Evolutionary conservation across 2,888 invertebrate species (phyloP).

Genomic region (Cephus spinipes): DNA sequence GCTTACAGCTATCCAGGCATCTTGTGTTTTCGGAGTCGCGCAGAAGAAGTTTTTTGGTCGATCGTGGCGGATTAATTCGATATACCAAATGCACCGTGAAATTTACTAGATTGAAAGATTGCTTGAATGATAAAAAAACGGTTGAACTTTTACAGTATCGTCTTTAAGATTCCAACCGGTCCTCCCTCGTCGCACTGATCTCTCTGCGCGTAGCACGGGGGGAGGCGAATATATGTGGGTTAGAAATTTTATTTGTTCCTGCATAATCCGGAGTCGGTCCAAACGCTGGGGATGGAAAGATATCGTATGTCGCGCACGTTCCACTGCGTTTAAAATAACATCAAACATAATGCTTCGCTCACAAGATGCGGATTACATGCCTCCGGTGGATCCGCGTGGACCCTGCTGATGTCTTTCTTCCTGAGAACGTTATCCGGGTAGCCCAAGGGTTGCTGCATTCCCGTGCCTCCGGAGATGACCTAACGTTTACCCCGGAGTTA

Average conservation of each 20-base stretch:
- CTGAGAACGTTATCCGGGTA: not conserved
- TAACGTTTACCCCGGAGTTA: not conserved
- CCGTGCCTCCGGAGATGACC: conserved; percentile 13
- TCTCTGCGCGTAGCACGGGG: no score
- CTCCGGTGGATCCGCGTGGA: conserved; percentile 11
- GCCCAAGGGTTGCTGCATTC: conserved; percentile 1
- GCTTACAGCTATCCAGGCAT: not conserved
- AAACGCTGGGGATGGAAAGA: conserved; percentile 21
- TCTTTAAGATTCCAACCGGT: not conserved
- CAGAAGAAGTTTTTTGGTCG: not conserved
- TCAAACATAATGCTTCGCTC: conserved; percentile 45
- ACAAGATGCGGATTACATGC: conserved; percentile 21
- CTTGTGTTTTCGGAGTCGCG: not conserved
- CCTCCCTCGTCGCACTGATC: not conserved
- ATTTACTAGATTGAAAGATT: not conserved
- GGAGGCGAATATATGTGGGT: not conserved
- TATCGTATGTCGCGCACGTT: conserved; percentile 34
- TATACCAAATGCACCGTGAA: not conserved
- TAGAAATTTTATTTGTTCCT: conserved; percentile 27
- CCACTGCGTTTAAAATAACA: conserved; percentile 44
- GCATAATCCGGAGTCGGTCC: conserved; percentile 13
- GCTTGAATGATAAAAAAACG: not conserved
- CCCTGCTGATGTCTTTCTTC: conserved; percentile 30
- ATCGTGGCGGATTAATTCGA: not conserved
- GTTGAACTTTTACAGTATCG: not conserved